phyloP scores from a whole-genome alignment of 1,140 invertebrate genomes.

The Pogonognathellus flavescens region DNA sequence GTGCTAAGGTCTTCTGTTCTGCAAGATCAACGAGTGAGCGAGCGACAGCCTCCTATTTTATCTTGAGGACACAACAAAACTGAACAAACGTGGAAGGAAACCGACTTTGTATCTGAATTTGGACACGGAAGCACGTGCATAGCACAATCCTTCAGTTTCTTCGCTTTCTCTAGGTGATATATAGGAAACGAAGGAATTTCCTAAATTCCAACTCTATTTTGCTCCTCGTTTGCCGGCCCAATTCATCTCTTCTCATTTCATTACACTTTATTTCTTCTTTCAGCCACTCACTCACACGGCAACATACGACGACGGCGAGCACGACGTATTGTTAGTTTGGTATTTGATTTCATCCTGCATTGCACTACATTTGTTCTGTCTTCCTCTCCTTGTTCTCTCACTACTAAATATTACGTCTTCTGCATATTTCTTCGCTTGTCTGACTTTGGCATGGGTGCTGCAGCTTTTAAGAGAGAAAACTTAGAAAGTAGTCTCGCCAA shows the following conservation, averaged over 20 bases:
- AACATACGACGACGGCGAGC: neutral
- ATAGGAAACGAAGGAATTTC: constrained; percentile 44
- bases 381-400: neutral
- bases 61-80: constrained; percentile 26
- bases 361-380: neutral
- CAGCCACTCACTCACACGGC: constrained; percentile 1
- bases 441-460: neutral
- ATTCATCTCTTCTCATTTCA: constrained; percentile 45
- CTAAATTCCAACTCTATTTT: constrained; percentile 44
- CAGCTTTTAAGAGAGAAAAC: neutral
- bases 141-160: neutral
- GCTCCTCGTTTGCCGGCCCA: constrained; percentile 32
- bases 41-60: constrained; percentile 2
- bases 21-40: neutral
- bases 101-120: constrained; percentile 25
- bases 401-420: neutral
- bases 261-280: constrained; percentile 28
- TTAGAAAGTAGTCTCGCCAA: no score
- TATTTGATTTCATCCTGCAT: constrained; percentile 9
- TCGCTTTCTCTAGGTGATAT: constrained; percentile 13
- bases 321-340: neutral
- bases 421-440: neutral
- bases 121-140: constrained; percentile 12
- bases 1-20: no score
- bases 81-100: neutral